A percentile compares a stretch with the other conserved stretches of the same genome.
phyloP scores from a whole-genome alignment of 1,140 invertebrate genomes.

The Calosoma granatense region DNA sequence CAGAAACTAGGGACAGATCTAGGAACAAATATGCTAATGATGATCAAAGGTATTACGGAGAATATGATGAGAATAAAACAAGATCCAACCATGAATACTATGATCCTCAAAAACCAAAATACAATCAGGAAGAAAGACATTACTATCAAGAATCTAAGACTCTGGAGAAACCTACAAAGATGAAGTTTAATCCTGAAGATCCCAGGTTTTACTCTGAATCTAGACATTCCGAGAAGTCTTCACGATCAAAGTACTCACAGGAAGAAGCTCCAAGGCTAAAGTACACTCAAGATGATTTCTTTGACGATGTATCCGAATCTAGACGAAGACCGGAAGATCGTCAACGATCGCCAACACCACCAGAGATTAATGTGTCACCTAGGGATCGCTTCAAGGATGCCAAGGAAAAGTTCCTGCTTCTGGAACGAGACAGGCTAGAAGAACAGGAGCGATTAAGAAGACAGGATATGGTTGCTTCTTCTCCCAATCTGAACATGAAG shows the following conservation, averaged over 20 bases:
- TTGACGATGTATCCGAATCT: not conserved
- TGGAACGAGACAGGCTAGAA: slow-evolving; percentile 58
- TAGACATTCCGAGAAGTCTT: not conserved
- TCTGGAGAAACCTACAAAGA: not conserved
- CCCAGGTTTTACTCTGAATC: not conserved
- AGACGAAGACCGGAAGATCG: slow-evolving; percentile 32
- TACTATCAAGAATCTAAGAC: not conserved
- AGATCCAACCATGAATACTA: not conserved
- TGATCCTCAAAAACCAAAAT: not conserved
- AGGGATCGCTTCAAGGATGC: slow-evolving; percentile 71
- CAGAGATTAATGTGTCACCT: slow-evolving; percentile 44
- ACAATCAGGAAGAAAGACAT: not conserved
- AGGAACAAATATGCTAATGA: not conserved
- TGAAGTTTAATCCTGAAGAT: not conserved
- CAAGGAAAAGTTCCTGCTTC: slow-evolving; percentile 68
- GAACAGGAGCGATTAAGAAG: slow-evolving; percentile 32
- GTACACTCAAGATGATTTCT: not conserved
- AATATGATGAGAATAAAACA: not conserved
- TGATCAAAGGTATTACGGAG: not conserved
- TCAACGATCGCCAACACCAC: slow-evolving; percentile 42
- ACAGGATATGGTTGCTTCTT: not conserved
- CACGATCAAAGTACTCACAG: not conserved
- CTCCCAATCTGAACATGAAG: slow-evolving; percentile 24
- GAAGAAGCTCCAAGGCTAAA: not conserved
- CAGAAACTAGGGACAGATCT: not conserved